Percentiles rank a stretch among this genome's conserved stretches.
Evolutionary conservation across 2,113 vertebrate species (phyloP).

Genomic region (Charina bottae): DNA sequence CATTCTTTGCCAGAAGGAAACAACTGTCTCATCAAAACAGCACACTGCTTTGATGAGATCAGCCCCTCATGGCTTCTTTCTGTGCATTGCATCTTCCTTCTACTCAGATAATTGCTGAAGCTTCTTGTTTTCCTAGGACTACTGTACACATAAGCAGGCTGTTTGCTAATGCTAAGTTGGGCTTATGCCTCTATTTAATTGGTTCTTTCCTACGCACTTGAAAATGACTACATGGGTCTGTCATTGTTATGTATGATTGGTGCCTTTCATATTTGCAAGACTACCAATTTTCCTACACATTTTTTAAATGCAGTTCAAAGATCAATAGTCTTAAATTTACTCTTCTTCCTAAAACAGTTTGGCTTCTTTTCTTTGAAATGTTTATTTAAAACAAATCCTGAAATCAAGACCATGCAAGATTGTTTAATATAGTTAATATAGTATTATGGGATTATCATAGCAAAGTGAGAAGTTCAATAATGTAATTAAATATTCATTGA

Average conservation of each 20-base stretch:
- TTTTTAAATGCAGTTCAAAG: constrained; percentile 42
- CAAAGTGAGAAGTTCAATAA: constrained; percentile 43
- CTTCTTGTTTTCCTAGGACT: fast-evolving
- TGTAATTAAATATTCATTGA: constrained; percentile 34
- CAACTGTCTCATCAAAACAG: background rate
- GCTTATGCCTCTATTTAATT: constrained; percentile 22
- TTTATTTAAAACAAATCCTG: constrained; percentile 24
- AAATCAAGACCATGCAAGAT: constrained; percentile 48
- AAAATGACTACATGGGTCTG: constrained; percentile 3
- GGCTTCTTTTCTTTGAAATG: constrained; percentile 17
- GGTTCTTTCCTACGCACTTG: fast-evolving
- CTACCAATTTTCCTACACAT: background rate
- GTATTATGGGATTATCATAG: constrained; percentile 31
- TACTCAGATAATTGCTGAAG: background rate
- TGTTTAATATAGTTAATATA: constrained; percentile 26
- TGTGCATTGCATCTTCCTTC: background rate
- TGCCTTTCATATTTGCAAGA: constrained; percentile 38
- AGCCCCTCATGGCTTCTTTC: background rate
- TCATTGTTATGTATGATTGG: constrained; percentile 20
- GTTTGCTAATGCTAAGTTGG: background rate
- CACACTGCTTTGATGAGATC: fast-evolving
- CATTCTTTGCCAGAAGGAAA: constrained; percentile 15
- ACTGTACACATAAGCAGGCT: fast-evolving
- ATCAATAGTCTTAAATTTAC: constrained; percentile 5
- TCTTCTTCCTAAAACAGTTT: constrained; percentile 29